Base-by-base conservation (phyloP, 64 coral and sea anemone genomes). In the Trachythela sp. region DNA sequence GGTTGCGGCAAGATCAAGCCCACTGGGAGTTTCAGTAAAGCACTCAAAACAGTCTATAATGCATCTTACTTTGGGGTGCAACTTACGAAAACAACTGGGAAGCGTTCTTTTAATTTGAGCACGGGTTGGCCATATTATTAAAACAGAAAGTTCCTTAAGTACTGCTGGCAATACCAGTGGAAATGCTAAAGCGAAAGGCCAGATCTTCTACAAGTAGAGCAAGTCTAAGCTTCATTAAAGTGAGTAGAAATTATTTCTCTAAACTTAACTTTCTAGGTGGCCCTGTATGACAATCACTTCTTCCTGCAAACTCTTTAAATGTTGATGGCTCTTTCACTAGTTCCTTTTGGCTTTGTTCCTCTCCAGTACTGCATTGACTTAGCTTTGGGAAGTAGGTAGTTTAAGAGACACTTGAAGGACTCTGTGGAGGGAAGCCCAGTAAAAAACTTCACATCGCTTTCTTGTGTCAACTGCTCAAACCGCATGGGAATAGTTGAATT, bases 351-450 rank as follows among this genome's bases (percentile, higher is more conserved):
- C 39, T 94, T 91, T 51, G n/a, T 24, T 32, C 87, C 87, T 40
- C 86, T 88, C 93, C 93, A 94, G 49, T 94, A 94, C 27, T 94
- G 90, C 90, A 92, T 94, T 48, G 13, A 38, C 38, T 38, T 35
- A 4, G 90, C 90, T 83, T 94, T 92, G 29, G 38, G 36, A 33
- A 36, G 29, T 9, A 94, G 40, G 86, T 94, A 39, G 17, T 89
- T 58, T 31, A 92, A 92, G 8, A 94, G 34, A 85, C 36, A 89
- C 35, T 92, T 83, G 48, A 94, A 92, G 37, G 83, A 43, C 75
- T 94, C 67, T 20, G 87, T 86, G n/a, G 90, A 94, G 11, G 93
- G 86, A 13, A 95, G 70, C 40, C 86, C 87, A 37, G 87, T 94
- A 40, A 36, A 89, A 15, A 50, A 36, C 24, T 38, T 94, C 9